phyloP scores from a whole-genome alignment of 2,888 invertebrate species.

The Agrotis exclamationis region DNA sequence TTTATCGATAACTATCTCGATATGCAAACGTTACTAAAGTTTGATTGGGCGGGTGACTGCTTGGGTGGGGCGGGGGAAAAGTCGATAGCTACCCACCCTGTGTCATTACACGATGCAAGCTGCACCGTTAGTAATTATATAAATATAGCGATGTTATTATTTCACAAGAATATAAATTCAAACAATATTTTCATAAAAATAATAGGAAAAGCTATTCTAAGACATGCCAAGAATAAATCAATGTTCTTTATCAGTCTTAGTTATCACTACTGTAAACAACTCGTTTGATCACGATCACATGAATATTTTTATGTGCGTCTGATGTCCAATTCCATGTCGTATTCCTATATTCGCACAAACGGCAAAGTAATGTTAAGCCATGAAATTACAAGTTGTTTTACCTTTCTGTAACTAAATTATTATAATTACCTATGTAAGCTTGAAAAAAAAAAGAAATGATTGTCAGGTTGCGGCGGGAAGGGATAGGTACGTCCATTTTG shows the following conservation, averaged over 20 bases:
- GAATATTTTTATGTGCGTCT: background rate
- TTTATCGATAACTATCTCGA: conserved; percentile 57
- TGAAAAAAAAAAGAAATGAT: background rate
- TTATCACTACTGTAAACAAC: too few species aligned
- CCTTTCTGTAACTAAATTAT: too few species aligned
- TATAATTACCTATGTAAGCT: too few species aligned
- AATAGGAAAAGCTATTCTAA: background rate
- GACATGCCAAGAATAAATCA: background rate
- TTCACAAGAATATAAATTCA: background rate
- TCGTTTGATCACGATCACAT: background rate
- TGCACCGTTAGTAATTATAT: conserved; percentile 80
- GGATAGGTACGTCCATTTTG: background rate
- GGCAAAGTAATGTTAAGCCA: background rate
- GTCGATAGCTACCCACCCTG: conserved; percentile 83
- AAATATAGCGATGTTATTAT: conserved; percentile 12
- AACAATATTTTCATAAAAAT: background rate
- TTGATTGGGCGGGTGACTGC: conserved; percentile 83
- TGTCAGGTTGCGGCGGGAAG: background rate
- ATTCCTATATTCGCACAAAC: background rate
- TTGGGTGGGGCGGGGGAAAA: conserved; percentile 80
- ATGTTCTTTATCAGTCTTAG: background rate
- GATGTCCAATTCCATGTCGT: background rate
- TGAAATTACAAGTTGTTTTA: background rate
- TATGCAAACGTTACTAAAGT: conserved; percentile 73
- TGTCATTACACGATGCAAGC: conserved; percentile 85